Evolutionary conservation across 2,113 vertebrate genomes (phyloP), one percentile per base, ranked within the genome.

Genomic region (Semicossyphus pulcher): DNA sequence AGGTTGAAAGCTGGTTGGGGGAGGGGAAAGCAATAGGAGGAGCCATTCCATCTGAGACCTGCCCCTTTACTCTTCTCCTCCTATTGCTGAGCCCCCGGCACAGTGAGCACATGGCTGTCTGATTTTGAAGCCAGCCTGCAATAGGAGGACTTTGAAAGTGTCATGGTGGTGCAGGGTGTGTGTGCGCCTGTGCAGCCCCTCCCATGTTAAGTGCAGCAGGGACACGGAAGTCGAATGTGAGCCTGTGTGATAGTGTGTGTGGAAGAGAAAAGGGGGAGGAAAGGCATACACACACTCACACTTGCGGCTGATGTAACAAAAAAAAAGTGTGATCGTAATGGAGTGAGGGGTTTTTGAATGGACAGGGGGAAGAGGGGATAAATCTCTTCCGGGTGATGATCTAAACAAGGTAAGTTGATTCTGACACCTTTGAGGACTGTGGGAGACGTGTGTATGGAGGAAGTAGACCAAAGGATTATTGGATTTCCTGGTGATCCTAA

Each of bases 341-440:
- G 34, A 71, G 26, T 78, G 64, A 83, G 4, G 57, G 31, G 28
- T 47, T 76, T 68, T 58, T 37, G 37, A 58, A 66, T 44, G 45
- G 51, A 56, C 15, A 28, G 21, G 52, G 45, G 25, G 64, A 36
- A 39, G 45, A 45, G 8, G 45, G 39, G 20, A 36, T 20, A 18
- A n/a, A 31, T 10, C n/a, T 44, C 52, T 74, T 45, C 16, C 31
- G 63, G 47, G 28, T 18, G 37, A 4, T 58, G 57, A 28, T 52
- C 47, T 70, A 42, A 73, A 18, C 1, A 3, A 89, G 90, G 91
- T 91, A 90, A 83, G 89, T 37, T 26, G 56, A 57, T 51, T 41
- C 14, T 29, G 36, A 51, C n/a, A 5, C 47, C 15, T 66, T 32
- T 0, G 21, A 1, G 10, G 7, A 6, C 18, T 63, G 10, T 34